These are phyloP conservation scores for Cuniculus paca DNA, from an alignment of 2,797 vertebrate species.

Conservation along the genomic window DNA sequence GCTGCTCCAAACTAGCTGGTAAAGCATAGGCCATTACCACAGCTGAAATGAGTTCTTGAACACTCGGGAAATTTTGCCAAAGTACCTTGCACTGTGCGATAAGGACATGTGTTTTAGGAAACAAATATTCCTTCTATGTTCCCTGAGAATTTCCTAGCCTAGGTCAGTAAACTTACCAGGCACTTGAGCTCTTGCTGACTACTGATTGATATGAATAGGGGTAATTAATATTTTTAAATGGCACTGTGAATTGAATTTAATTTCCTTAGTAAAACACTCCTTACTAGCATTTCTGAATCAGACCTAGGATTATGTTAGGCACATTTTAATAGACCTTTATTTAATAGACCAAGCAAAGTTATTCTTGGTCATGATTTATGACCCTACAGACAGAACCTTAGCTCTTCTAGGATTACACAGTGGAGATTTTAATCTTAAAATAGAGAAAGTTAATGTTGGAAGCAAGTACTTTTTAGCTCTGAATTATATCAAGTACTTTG, in stretches of 20 bases:
- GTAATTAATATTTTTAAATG: constrained; percentile 25
- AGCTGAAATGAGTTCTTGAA: not conserved
- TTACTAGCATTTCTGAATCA: constrained; percentile 36
- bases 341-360: constrained; percentile 28
- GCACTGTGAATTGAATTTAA: constrained; percentile 19
- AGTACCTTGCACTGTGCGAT: not conserved
- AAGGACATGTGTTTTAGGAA: not conserved
- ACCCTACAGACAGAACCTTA: not conserved
- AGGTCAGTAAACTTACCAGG: not conserved
- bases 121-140: not conserved
- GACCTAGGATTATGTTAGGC: not conserved
- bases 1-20: not conserved
- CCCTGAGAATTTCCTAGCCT: not conserved
- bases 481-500: constrained; percentile 35
- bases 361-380: constrained; percentile 22
- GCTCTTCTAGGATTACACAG: not conserved
- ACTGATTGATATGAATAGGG: not conserved
- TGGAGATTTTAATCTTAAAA: constrained; percentile 45
- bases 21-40: not conserved
- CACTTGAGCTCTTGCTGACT: not conserved
- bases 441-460: constrained; percentile 5
- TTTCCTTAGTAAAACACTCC: constrained; percentile 16
- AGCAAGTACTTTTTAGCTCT: constrained; percentile 42
- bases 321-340: constrained; percentile 6
- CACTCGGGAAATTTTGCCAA: not conserved